Evolutionary conservation across 2,797 vertebrate genomes (phyloP), one percentile per base, ranked within the genome.

Genomic region (Novumbra hubbsi): DNA sequence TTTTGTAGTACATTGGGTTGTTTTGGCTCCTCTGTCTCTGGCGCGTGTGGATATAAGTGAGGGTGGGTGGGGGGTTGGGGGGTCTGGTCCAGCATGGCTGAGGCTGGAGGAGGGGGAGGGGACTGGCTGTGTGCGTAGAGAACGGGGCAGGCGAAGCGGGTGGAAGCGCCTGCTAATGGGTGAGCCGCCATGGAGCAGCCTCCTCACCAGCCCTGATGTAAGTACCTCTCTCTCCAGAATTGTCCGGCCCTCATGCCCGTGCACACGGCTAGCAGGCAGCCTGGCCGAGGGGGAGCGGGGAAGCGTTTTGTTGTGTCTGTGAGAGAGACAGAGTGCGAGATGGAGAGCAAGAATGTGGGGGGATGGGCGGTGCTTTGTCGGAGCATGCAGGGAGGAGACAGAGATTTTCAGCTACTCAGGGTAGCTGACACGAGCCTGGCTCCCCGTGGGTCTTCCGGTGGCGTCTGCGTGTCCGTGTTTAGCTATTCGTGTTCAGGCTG

Each of bases 311-410:
- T 88, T 32, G 41, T 30, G 80, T 78, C 68, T n/a, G 52, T 70
- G 79, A 60, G 72, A 55, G 75, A 52, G 64, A 68, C 76, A 34
- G 70, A 73, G 60, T 27, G 50, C 62, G 78, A 74, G 76, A 73
- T 28, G 27, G 49, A 50, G 68, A 70, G 68, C 30, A 4, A n/a
- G 11, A 74, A 19, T 0, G 41, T 49, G 68, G 87, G 87, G 87
- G 89, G 84, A 83, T 86, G 89, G 90, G 89, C 76, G 1, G 16
- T 3, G 80, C 77, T 74, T 90, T 89, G 75, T 87, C 73, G 68
- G 16, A 3, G 83, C 72, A 80, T 41, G 45, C 57, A 73, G 50
- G 45, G 24, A 74, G 65, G 48, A 78, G 57, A 77, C 76, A 28
- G 21, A 34, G 30, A 41, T 83, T 41, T 81, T 79, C 74, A 79